Evolutionary conservation across 2,113 vertebrate genomes (phyloP).

Genomic region (Notothenia coriiceps): DNA sequence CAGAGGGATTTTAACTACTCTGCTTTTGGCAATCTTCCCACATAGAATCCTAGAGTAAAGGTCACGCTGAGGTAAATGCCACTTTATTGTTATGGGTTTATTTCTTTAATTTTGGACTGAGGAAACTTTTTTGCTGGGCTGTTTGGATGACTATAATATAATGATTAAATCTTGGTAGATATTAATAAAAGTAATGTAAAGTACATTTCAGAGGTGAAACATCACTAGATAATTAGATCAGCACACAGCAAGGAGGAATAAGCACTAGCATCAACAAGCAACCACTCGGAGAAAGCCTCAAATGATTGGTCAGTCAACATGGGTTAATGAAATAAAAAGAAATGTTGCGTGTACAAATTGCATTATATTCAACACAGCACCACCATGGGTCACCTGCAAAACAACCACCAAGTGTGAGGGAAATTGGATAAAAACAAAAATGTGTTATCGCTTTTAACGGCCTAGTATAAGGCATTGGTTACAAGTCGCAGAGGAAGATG

Average conservation of each 20-base stretch:
- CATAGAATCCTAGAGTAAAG: slow-evolving; percentile 6
- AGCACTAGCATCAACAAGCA: not conserved
- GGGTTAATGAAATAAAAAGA: not conserved
- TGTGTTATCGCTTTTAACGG: not conserved
- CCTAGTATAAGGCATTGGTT: not conserved
- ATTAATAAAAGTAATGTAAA: too few species aligned
- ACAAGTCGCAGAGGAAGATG: not conserved
- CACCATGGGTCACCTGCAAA: too few species aligned
- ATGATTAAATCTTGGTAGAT: not conserved
- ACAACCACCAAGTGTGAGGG: too few species aligned
- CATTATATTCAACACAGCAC: too few species aligned
- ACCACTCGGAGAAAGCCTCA: not conserved
- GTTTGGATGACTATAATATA: not conserved
- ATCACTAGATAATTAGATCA: not conserved
- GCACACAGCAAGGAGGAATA: not conserved
- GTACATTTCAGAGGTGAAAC: not conserved
- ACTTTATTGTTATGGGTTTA: slow-evolving; percentile 17
- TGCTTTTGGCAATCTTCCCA: slow-evolving; percentile 39
- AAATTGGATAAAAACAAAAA: not conserved
- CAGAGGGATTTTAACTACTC: slow-evolving; percentile 33
- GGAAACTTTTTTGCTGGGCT: not conserved
- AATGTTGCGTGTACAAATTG: not conserved
- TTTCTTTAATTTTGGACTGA: not conserved
- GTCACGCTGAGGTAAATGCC: slow-evolving; percentile 17
- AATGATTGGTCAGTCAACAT: not conserved